Conservation (phyloP, 1,140 invertebrate genomes). For the Penaeus vannamei region DNA sequence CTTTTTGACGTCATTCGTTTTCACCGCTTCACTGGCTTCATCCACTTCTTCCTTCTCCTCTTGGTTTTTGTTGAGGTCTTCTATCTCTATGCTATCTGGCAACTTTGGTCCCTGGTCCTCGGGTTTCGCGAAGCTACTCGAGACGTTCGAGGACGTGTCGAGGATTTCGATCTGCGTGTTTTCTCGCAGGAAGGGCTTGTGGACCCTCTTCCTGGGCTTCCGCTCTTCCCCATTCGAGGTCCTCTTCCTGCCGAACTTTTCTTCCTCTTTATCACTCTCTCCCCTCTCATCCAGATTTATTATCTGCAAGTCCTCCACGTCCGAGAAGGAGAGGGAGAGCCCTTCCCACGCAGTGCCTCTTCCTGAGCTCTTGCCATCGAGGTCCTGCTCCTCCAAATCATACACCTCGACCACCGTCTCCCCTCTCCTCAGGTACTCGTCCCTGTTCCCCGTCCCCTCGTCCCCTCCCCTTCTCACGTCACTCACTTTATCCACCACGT, state of each 20-base stretch:
- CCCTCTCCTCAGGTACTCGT: slow-evolving; percentile 10
- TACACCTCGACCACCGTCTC: neutral
- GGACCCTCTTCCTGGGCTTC: no score
- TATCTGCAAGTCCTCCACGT: slow-evolving; percentile 38
- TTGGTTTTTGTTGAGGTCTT: no score
- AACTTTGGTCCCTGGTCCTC: no score
- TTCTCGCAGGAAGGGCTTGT: no score
- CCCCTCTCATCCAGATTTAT: slow-evolving; percentile 35
- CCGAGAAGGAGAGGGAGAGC: slow-evolving; percentile 28
- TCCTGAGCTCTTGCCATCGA: neutral
- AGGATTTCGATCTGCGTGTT: no score
- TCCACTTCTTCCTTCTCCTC: no score
- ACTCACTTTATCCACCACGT: slow-evolving; percentile 46
- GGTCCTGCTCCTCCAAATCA: neutral
- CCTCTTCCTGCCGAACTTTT: neutral
- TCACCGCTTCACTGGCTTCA: no score
- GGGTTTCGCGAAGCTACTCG: no score
- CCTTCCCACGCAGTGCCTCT: slow-evolving; percentile 21
- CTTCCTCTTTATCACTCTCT: neutral
- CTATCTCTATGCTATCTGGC: no score
- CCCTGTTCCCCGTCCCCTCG: neutral
- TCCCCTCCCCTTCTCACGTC: neutral
- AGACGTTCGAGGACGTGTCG: no score
- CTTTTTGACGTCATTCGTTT: no score
- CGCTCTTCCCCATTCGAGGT: neutral